A percentile compares a stretch with the other conserved stretches of the same genome.
These are phyloP conservation scores for Drosophila pandora DNA, from an alignment of 1,140 invertebrate genomes.

Conservation along the genomic window DNA sequence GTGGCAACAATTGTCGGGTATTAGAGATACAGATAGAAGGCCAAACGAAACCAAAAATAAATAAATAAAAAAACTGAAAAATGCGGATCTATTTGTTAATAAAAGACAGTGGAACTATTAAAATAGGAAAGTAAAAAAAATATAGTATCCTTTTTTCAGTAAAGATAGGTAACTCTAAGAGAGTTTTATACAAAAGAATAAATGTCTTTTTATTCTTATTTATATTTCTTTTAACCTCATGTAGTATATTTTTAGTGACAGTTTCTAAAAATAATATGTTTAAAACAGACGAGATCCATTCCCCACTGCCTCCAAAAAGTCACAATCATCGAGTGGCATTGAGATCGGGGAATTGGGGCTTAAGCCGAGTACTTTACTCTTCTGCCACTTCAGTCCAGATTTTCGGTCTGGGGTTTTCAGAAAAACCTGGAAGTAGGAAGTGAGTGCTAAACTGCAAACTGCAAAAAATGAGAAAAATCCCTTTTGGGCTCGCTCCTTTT, in stretches of 20 bases:
- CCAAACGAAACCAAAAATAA: conserved; percentile 33
- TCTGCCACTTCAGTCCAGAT: conserved; percentile 48
- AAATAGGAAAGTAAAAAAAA: too few relatives aligned
- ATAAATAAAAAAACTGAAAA: conserved; percentile 57
- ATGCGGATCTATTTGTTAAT: conserved; percentile 38
- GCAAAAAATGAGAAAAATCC: conserved; percentile 52
- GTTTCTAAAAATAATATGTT: too few relatives aligned
- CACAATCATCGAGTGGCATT: conserved; percentile 66
- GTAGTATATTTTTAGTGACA: too few relatives aligned
- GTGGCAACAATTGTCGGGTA: conserved; percentile 77
- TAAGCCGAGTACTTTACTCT: conserved; percentile 22
- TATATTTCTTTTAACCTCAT: too few relatives aligned
- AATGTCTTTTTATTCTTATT: too few relatives aligned
- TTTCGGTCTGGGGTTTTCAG: conserved; percentile 15
- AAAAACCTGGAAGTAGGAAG: conserved; percentile 78
- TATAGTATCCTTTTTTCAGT: too few relatives aligned
- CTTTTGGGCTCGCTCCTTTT: conserved; percentile 37
- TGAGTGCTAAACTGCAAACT: conserved; percentile 25
- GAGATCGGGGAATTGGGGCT: conserved; percentile 48
- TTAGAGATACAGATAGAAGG: conserved; percentile 73
- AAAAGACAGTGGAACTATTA: background rate
- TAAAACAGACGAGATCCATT: background rate
- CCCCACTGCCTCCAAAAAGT: conserved; percentile 44
- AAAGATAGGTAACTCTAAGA: too few relatives aligned
- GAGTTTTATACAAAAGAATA: background rate